Percentiles rank a stretch among this genome's conserved stretches.
These are phyloP conservation scores for Lepidocyrtoides sp. DNA, from an alignment of 2,888 invertebrate genomes.

Conservation along the genomic window DNA sequence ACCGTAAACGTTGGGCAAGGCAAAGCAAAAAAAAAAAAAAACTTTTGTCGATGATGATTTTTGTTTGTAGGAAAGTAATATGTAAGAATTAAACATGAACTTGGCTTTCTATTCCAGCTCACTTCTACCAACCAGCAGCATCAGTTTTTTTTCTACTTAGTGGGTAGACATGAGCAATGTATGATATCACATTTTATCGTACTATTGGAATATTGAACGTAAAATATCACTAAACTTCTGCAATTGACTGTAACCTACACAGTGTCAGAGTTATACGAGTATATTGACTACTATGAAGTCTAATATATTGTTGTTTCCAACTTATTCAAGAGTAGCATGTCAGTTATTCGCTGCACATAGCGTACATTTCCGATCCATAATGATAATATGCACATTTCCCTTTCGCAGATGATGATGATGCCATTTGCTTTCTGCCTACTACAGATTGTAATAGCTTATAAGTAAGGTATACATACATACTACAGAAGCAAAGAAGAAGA, in stretches of 20 bases:
- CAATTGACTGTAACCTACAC: slow-evolving; percentile 49
- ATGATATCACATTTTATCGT: slow-evolving; percentile 12
- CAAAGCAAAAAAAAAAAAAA: not conserved
- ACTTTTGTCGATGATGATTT: slow-evolving; percentile 17
- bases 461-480: not conserved
- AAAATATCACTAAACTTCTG: slow-evolving; percentile 61
- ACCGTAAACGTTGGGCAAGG: not conserved
- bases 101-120: not conserved
- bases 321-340: too few relatives aligned
- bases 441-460: not conserved
- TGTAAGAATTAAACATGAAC: slow-evolving; percentile 31
- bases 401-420: slow-evolving; percentile 39
- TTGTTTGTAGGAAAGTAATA: slow-evolving; percentile 31
- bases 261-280: not conserved
- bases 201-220: not conserved
- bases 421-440: slow-evolving; percentile 43
- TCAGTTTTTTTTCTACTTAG: not conserved
- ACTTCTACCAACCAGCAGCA: not conserved
- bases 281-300: too few relatives aligned
- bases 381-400: slow-evolving; percentile 59
- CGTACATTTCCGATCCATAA: slow-evolving; percentile 24
- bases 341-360: slow-evolving; percentile 27
- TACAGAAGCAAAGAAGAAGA: not conserved
- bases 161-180: not conserved
- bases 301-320: too few relatives aligned